A percentile compares a stretch with the other conserved stretches of the same genome.
These are phyloP conservation scores for Thomomys bottae DNA, from an alignment of 2,113 vertebrate species.

Conservation along the genomic window DNA sequence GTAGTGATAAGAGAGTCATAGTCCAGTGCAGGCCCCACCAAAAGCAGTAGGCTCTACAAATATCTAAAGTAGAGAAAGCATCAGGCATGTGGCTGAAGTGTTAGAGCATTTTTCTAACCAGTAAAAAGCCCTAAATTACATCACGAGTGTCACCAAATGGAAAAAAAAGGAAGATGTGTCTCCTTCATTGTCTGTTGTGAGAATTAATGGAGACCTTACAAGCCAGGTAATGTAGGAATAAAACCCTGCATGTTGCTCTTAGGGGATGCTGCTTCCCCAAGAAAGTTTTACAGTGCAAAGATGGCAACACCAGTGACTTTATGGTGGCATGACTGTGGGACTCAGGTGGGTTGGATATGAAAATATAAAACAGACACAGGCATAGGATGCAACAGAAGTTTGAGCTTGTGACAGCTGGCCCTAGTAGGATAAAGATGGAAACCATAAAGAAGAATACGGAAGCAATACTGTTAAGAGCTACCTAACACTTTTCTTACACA, in stretches of 20 bases:
- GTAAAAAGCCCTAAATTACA: too few species aligned
- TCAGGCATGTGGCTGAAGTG: too few species aligned
- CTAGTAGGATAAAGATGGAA: background rate
- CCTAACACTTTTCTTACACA: background rate
- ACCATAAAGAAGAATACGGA: background rate
- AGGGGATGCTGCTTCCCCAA: background rate
- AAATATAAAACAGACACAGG: background rate
- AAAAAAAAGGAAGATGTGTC: background rate
- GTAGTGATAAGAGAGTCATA: too few species aligned
- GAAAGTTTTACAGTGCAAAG: too few species aligned
- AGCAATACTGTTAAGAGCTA: background rate
- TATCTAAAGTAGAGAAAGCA: too few species aligned
- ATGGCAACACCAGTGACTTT: too few species aligned
- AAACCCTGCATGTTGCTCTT: background rate
- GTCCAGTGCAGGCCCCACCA: too few species aligned
- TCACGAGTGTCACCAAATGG: too few species aligned
- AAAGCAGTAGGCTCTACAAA: too few species aligned
- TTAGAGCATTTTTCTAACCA: too few species aligned
- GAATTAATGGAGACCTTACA: background rate
- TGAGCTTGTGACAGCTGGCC: background rate
- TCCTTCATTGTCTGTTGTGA: background rate
- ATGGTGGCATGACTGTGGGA: background rate
- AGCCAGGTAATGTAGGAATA: background rate
- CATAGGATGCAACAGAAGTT: accelerated
- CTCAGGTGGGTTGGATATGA: background rate